phyloP scores from a whole-genome alignment of 2,888 invertebrate species.

The Dryocosmus kuriphilus region DNA sequence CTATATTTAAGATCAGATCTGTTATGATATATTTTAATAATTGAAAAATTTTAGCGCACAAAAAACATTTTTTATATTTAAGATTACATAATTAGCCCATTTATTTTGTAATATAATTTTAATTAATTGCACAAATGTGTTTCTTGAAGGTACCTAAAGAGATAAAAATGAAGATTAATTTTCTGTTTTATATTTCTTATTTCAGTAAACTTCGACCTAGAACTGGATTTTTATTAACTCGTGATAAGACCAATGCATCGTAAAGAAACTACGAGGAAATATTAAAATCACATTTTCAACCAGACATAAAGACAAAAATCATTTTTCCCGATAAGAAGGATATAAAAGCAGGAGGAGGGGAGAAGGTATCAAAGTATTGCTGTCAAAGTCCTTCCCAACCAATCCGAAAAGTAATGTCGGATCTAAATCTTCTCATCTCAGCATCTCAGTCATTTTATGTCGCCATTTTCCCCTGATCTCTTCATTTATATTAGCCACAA shows the following conservation, averaged over 20 bases:
- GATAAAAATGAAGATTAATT: not conserved
- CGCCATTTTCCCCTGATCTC: not conserved
- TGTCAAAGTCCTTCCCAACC: not conserved
- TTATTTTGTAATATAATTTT: no score
- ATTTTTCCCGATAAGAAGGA: constrained; percentile 29
- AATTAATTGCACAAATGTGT: no score
- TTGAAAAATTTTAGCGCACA: not conserved
- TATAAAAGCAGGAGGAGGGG: constrained; percentile 35
- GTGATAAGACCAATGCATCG: not conserved
- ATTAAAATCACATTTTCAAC: constrained; percentile 6
- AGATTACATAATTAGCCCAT: not conserved
- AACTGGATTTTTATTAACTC: constrained; percentile 7
- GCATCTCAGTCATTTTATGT: not conserved
- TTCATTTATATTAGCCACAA: constrained; percentile 5
- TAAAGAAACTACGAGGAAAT: constrained; percentile 5
- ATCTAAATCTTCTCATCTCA: constrained; percentile 22
- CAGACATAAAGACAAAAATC: constrained; percentile 8
- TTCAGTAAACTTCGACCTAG: constrained; percentile 1
- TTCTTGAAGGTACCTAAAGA: no score
- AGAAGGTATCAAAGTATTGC: constrained; percentile 22
- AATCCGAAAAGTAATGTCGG: not conserved
- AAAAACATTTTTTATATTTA: not conserved
- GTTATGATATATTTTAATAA: not conserved
- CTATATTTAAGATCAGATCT: not conserved
- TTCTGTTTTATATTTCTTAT: constrained; percentile 1